These are phyloP conservation scores for Hydrozoanthus gracilis DNA, from an alignment of 92 coral and sea anemone genomes.

Conservation along the genomic window DNA sequence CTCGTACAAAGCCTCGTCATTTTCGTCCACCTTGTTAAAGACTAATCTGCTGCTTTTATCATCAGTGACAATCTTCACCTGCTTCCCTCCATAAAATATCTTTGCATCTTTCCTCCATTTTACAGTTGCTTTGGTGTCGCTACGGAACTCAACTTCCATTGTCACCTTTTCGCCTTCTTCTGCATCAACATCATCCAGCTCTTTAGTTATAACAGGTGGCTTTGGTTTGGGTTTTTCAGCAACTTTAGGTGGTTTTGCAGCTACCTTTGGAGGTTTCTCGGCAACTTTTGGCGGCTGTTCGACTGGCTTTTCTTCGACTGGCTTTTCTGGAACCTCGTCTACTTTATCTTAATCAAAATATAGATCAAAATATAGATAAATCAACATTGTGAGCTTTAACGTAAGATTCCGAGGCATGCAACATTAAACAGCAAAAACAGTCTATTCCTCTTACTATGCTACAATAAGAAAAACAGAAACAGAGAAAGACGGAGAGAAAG, in stretches of 20 bases:
- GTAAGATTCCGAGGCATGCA: too few relatives aligned
- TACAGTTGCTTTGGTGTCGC: constrained; percentile 57
- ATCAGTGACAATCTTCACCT: constrained; percentile 46
- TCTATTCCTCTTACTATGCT: too few relatives aligned
- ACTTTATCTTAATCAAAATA: constrained; percentile 15
- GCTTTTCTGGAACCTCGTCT: constrained; percentile 22
- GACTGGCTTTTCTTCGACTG: constrained; percentile 38
- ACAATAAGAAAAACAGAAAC: too few relatives aligned
- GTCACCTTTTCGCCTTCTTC: constrained; percentile 66
- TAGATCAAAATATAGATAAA: neutral
- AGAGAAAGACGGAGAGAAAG: too few relatives aligned
- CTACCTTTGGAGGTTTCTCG: constrained; percentile 47
- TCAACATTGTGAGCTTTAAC: neutral
- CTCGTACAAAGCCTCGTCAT: constrained; percentile 90
- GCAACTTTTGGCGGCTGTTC: constrained; percentile 66
- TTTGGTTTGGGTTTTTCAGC: constrained; percentile 56
- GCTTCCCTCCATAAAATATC: constrained; percentile 38
- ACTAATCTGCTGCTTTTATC: constrained; percentile 55
- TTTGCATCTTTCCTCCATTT: constrained; percentile 72
- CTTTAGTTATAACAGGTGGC: constrained; percentile 81
- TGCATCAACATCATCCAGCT: constrained; percentile 73
- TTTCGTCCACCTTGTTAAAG: constrained; percentile 63
- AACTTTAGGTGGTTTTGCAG: constrained; percentile 52
- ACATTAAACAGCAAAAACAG: too few relatives aligned
- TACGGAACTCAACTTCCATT: constrained; percentile 52